A percentile compares a stretch with the other conserved stretches of the same genome.
phyloP scores from a whole-genome alignment of 2,113 vertebrate genomes.

The Zootoca vivipara region DNA sequence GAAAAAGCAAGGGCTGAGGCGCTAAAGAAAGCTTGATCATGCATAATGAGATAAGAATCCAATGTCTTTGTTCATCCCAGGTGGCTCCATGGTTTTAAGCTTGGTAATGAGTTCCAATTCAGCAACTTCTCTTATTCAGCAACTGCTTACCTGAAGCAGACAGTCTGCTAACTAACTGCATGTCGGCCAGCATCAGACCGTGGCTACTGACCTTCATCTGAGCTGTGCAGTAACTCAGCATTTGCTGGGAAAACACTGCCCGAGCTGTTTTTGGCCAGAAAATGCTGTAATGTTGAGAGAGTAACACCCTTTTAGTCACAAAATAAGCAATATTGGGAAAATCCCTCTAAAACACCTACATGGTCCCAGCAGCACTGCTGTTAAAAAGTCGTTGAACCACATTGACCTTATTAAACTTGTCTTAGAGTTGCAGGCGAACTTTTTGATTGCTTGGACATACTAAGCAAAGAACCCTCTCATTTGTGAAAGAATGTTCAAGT shows the following conservation, averaged over 20 bases:
- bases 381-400: neutral
- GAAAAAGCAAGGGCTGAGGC: no score
- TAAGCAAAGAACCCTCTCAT: neutral
- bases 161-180: neutral
- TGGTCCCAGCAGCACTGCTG: neutral
- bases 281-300: neutral
- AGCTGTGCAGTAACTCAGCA: neutral
- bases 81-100: no score
- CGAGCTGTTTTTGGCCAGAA: neutral
- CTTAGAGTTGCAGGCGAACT: neutral
- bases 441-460: neutral
- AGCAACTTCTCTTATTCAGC: no score
- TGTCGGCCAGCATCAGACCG: neutral
- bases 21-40: no score
- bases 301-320: neutral
- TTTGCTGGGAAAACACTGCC: neutral
- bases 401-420: neutral
- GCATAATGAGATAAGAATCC: no score
- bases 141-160: neutral
- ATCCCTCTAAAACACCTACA: neutral
- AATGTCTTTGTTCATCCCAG: no score
- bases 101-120: no score
- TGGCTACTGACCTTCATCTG: no score
- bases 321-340: neutral
- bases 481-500: neutral